phyloP scores from a whole-genome alignment of 2,113 vertebrate genomes.

The Triplophysa rosa region DNA sequence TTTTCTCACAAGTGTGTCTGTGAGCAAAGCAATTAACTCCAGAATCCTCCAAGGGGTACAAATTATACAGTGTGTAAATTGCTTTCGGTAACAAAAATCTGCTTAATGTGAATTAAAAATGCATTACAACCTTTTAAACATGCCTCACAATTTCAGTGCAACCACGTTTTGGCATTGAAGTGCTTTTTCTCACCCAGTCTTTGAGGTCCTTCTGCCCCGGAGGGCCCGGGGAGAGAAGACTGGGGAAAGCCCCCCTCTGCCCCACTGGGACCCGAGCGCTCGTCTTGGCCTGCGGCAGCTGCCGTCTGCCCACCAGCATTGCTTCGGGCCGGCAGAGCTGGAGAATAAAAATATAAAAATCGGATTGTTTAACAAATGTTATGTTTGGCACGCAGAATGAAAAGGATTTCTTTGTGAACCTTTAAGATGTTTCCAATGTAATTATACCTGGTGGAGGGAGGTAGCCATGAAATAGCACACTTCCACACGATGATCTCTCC shows the following conservation, averaged over 20 bases:
- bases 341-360: slow-evolving; percentile 19
- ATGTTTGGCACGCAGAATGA: not conserved
- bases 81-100: not conserved
- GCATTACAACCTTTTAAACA: not conserved
- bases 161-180: not conserved
- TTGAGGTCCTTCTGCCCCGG: slow-evolving; percentile 72
- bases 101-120: not conserved
- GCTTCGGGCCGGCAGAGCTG: slow-evolving; percentile 86
- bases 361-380: not conserved
- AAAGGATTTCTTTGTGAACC: not conserved
- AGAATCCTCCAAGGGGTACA: too few species aligned
- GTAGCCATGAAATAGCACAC: slow-evolving; percentile 97
- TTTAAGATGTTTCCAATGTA: not conserved
- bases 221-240: slow-evolving; percentile 73
- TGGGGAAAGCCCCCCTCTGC: slow-evolving; percentile 78
- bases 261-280: slow-evolving; percentile 71
- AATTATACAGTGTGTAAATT: too few species aligned
- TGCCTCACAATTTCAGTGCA: not conserved
- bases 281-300: slow-evolving; percentile 68
- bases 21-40: too few species aligned
- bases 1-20: too few species aligned
- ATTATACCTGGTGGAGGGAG: slow-evolving; percentile 88
- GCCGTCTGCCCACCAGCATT: slow-evolving; percentile 50
- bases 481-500: slow-evolving; percentile 95
- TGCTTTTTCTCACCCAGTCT: slow-evolving; percentile 76